phyloP scores from a whole-genome alignment of 1,140 invertebrate species.

The Aphaenogaster ashmeadi region DNA sequence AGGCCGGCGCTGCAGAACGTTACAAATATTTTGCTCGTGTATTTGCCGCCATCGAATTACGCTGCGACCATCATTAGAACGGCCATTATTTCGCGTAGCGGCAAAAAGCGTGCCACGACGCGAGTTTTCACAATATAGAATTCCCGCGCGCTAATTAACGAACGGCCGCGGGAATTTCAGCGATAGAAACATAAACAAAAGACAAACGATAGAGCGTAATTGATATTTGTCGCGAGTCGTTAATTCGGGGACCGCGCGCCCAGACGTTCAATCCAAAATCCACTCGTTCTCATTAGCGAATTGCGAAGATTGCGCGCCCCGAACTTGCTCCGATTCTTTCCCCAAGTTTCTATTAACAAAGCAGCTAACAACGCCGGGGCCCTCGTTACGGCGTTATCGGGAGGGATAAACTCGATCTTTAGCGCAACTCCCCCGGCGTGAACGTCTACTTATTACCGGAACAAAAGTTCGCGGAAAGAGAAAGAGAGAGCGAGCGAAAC shows the following conservation, averaged over 20 bases:
- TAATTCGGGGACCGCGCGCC: neutral
- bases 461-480: constrained; percentile 7
- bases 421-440: neutral
- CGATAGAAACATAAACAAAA: constrained; percentile 11
- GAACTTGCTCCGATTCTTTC: constrained; percentile 51
- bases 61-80: constrained; percentile 2
- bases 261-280: constrained; percentile 11
- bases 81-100: constrained; percentile 27
- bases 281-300: constrained; percentile 2
- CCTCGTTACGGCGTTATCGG: neutral
- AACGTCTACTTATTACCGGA: neutral
- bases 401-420: constrained; percentile 39
- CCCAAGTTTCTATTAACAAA: constrained; percentile 41
- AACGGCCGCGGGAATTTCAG: neutral
- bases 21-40: constrained; percentile 34
- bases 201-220: neutral
- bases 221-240: neutral
- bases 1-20: neutral
- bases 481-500: neutral
- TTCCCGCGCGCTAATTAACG: constrained; percentile 30
- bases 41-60: constrained; percentile 14
- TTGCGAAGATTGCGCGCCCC: constrained; percentile 19
- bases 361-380: constrained; percentile 30
- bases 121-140: constrained; percentile 13
- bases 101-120: constrained; percentile 5